phyloP scores from a whole-genome alignment of 1,140 invertebrate species.

The Cherax destructor region DNA sequence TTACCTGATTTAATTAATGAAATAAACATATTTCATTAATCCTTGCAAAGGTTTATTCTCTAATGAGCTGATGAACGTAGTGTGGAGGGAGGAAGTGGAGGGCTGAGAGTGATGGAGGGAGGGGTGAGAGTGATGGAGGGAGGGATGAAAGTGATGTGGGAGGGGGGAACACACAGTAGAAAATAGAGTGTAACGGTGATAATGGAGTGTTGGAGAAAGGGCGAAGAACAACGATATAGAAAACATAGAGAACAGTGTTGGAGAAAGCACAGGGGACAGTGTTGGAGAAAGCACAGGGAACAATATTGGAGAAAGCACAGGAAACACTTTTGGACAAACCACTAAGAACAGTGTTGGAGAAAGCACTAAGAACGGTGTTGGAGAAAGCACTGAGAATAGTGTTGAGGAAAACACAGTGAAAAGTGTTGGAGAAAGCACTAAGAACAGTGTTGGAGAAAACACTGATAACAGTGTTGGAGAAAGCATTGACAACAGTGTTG shows the following conservation, averaged over 20 bases:
- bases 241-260: not conserved
- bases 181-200: not conserved
- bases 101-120: not conserved
- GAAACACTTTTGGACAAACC: too few species aligned
- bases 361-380: not conserved
- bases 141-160: not conserved
- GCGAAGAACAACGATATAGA: too few species aligned
- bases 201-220: not conserved
- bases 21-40: constrained; percentile 31
- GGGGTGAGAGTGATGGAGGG: not conserved
- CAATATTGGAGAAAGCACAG: not conserved
- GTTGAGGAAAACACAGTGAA: too few species aligned
- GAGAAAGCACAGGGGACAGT: too few species aligned
- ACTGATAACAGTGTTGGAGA: too few species aligned
- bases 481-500: not conserved
- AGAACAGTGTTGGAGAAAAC: not conserved
- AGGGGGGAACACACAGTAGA: not conserved
- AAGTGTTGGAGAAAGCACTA: too few species aligned
- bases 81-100: not conserved
- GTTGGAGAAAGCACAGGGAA: too few species aligned
- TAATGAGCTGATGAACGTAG: not conserved
- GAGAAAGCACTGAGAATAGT: too few species aligned
- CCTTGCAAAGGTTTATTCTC: constrained; percentile 13
- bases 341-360: not conserved
- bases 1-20: constrained; percentile 11